Conservation (phyloP, 2,888 invertebrate species). For the Eumacrocentrus americanus region DNA sequence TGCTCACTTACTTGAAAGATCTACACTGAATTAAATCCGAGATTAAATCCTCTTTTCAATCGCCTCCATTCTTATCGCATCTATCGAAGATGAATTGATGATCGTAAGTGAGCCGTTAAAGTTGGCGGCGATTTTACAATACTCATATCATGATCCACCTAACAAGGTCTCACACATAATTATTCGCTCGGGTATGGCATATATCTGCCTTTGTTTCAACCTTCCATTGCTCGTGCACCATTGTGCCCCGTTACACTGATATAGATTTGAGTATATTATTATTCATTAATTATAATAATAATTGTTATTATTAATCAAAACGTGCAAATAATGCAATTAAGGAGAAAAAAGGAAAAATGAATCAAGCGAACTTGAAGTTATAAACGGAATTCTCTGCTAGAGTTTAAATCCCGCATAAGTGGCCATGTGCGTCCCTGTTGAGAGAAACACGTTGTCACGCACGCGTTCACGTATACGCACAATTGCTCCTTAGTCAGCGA, state of each 20-base stretch:
- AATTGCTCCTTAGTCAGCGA: slow-evolving; percentile 29
- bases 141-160: neutral
- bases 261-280: neutral
- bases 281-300: neutral
- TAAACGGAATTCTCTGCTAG: slow-evolving; percentile 1
- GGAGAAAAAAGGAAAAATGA: neutral
- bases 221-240: neutral
- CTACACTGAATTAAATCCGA: neutral
- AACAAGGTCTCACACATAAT: slow-evolving; percentile 23
- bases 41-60: slow-evolving; percentile 4
- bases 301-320: neutral
- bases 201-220: neutral
- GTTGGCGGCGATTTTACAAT: neutral
- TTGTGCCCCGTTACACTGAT: no score
- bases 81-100: neutral
- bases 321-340: neutral
- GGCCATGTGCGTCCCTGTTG: neutral
- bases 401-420: slow-evolving; percentile 3
- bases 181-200: slow-evolving; percentile 10
- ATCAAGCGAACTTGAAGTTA: slow-evolving; percentile 10
- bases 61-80: neutral
- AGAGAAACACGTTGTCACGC: slow-evolving; percentile 4
- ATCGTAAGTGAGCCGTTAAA: neutral
- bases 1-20: neutral
- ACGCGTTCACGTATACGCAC: slow-evolving; percentile 29